These are phyloP conservation scores for Rhinolophus ferrumequinum DNA, from an alignment of 2,113 vertebrate species.

Conservation along the genomic window DNA sequence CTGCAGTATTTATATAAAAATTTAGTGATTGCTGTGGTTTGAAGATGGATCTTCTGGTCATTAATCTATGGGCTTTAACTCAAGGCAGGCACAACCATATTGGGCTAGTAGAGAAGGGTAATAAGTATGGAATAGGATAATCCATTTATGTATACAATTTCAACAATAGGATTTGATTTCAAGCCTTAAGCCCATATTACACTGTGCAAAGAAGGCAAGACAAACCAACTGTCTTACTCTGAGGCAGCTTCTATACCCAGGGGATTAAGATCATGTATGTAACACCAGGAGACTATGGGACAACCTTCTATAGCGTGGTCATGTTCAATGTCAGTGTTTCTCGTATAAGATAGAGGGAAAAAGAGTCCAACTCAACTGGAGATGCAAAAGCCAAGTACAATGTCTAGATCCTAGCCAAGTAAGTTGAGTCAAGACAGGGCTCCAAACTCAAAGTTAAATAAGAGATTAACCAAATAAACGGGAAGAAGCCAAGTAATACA, in stretches of 20 bases:
- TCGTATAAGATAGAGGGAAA: background rate
- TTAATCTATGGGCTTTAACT: background rate
- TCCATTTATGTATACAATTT: background rate
- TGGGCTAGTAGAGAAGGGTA: background rate
- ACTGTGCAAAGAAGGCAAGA: background rate
- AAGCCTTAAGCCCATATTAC: background rate
- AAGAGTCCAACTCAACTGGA: background rate
- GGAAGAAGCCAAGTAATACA: background rate
- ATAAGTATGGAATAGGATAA: background rate
- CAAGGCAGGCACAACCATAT: background rate
- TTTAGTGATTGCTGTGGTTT: background rate
- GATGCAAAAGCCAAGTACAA: background rate
- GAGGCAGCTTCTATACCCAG: background rate
- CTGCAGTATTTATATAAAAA: background rate
- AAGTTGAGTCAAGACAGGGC: background rate
- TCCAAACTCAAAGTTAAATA: background rate
- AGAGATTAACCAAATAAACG: background rate
- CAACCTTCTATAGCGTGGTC: background rate
- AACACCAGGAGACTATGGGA: background rate
- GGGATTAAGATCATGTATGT: background rate
- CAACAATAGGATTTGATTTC: background rate
- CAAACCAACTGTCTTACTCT: background rate
- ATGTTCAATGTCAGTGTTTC: background rate
- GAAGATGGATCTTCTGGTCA: background rate
- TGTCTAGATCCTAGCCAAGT: background rate